These are phyloP conservation scores for Tetraodon nigroviridis DNA, from an alignment of 2,113 vertebrate genomes.

Conservation along the genomic window DNA sequence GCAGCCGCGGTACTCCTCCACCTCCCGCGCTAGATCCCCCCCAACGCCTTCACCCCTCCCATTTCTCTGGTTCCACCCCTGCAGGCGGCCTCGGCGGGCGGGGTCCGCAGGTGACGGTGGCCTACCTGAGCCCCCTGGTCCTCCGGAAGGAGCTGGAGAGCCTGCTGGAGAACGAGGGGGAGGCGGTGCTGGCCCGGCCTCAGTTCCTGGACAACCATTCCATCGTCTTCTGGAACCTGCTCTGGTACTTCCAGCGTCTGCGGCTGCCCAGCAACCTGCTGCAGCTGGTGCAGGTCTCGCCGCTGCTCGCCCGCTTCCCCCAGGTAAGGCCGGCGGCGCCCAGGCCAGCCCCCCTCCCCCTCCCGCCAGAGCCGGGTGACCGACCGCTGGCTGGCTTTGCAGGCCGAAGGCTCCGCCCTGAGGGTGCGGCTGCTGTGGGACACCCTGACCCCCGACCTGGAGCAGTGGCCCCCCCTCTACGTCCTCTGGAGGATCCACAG, in stretches of 20 bases:
- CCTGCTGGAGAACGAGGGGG: slow-evolving; percentile 89
- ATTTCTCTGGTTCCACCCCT: not conserved
- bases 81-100: slow-evolving; percentile 34
- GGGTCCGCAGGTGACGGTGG: slow-evolving; percentile 75
- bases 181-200: slow-evolving; percentile 78
- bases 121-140: slow-evolving; percentile 90
- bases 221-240: slow-evolving; percentile 96
- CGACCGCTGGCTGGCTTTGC: too few relatives aligned
- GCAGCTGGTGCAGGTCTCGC: slow-evolving; percentile 78
- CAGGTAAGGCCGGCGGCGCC: slow-evolving; percentile 67
- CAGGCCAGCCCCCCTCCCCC: too few relatives aligned
- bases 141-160: slow-evolving; percentile 91
- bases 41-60: too few relatives aligned
- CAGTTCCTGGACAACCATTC: slow-evolving; percentile 86
- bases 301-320: slow-evolving; percentile 54
- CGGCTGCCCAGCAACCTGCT: slow-evolving; percentile 82
- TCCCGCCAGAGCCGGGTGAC: too few relatives aligned
- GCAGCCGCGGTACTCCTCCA: slow-evolving; percentile 51
- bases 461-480: slow-evolving; percentile 87
- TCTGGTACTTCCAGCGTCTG: slow-evolving; percentile 90
- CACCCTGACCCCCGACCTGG: slow-evolving; percentile 79
- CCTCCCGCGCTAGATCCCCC: too few relatives aligned
- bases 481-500: slow-evolving; percentile 89
- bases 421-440: slow-evolving; percentile 86
- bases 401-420: slow-evolving; percentile 61